Base-by-base conservation (phyloP, 1,140 invertebrate species). In the Sarcophaga bullata region DNA sequence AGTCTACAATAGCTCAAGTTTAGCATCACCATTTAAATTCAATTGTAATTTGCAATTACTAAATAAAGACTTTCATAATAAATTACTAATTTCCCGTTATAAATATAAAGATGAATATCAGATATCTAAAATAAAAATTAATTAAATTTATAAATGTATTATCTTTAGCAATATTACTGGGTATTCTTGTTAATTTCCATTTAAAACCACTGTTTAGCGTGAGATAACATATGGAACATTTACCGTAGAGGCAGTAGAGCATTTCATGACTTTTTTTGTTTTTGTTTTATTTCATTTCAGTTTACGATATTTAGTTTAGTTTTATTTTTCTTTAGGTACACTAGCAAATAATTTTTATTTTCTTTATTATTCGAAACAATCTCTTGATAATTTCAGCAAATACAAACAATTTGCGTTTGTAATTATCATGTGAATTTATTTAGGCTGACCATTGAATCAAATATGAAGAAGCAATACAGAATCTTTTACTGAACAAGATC, bases 331-430 rank as follows among this genome's bases (percentile, higher is more conserved):
- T n/a, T n/a, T 37, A 37, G 25, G 25, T 37, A 37, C 25, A 37
- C 25, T 37, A 37, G 25, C 25, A 37, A 37, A 37, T 37, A 37
- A 37, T 37, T 37, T 62, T 62, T n/a, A 62, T 62, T 62, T 68
- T 19, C n/a, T 68, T 68, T 19, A 17, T 68, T n/a, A 17, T 68
- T n/a, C 62, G n/a, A 68, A 19, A 68, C 17, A 25, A 68, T 17
- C 62, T 68, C 62, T 37, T 78, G 75, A 78, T 78, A 78, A 78
- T 50, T 78, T 78, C 17, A 78, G 8, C 49, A 78, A 78, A 78
- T 78, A 78, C 47, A 78, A 78, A 78, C 50, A 52, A 78, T 78
- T 78, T 78, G 75, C 75, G 15, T 17, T 78, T 52, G n/a, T 78
- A 52, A 78, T 78, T 78, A 78, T 78, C 75, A 78, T 78, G 75